These are phyloP conservation scores for Galleria mellonella DNA, from an alignment of 1,140 invertebrate species.

Conservation along the genomic window DNA sequence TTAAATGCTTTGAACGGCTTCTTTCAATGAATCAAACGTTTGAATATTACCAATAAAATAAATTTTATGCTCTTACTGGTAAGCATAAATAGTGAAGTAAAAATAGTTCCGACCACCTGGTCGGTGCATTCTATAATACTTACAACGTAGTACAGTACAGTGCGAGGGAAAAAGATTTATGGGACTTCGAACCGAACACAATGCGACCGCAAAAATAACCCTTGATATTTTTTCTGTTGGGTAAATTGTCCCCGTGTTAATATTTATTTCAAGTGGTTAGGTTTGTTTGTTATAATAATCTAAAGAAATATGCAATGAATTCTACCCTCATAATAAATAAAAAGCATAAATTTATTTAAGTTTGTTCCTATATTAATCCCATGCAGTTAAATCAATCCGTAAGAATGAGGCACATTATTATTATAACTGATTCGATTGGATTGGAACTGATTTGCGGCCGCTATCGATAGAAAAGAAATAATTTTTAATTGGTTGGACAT, in stretches of 20 bases:
- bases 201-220: conserved; percentile 66
- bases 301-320: neutral
- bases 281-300: neutral
- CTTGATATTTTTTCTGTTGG: conserved; percentile 51
- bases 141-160: conserved; percentile 33
- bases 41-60: conserved; percentile 58
- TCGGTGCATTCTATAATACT: conserved; percentile 18
- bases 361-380: neutral
- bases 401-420: too few relatives aligned
- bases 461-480: too few relatives aligned
- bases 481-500: too few relatives aligned
- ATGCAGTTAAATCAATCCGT: too few relatives aligned
- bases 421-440: too few relatives aligned
- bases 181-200: conserved; percentile 41
- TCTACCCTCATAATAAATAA: neutral
- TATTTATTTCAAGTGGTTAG: conserved; percentile 12
- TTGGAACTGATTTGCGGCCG: too few relatives aligned
- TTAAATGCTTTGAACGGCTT: conserved; percentile 3
- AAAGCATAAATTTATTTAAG: conserved; percentile 29
- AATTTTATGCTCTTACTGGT: conserved; percentile 57
- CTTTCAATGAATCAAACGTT: conserved; percentile 13
- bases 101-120: conserved; percentile 67
- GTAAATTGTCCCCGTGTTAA: conserved; percentile 39
- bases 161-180: conserved; percentile 56
- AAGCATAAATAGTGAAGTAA: conserved; percentile 45